Percentiles rank a stretch among this genome's conserved stretches.
These are phyloP conservation scores for Channa striata DNA, from an alignment of 2,797 vertebrate species.

Conservation along the genomic window DNA sequence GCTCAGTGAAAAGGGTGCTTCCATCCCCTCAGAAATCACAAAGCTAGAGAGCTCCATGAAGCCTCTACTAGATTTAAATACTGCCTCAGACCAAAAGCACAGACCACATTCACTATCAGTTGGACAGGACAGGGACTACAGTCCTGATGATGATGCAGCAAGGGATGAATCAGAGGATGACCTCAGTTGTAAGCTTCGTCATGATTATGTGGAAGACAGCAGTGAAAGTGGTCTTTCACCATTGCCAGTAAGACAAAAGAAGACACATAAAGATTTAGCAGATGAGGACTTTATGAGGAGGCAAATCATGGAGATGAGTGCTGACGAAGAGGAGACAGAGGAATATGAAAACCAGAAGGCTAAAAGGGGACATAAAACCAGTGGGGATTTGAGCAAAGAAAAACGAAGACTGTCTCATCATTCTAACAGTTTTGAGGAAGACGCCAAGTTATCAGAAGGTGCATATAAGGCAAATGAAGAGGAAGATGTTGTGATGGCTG, in stretches of 20 bases:
- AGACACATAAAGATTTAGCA: slow-evolving; percentile 85
- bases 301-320: slow-evolving; percentile 99
- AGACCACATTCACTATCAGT: slow-evolving; percentile 95
- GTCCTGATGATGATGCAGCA: slow-evolving; percentile 92
- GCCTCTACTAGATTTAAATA: slow-evolving; percentile 90
- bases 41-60: slow-evolving; percentile 94
- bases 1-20: slow-evolving; percentile 90
- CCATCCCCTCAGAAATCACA: slow-evolving; percentile 93
- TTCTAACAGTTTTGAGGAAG: slow-evolving; percentile 91
- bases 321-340: slow-evolving; percentile 95
- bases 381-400: slow-evolving; percentile 89
- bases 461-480: slow-evolving; percentile 77
- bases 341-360: slow-evolving; percentile 81
- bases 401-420: slow-evolving; percentile 90
- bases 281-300: slow-evolving; percentile 98
- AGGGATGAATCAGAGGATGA: slow-evolving; percentile 93
- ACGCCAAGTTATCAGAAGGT: slow-evolving; percentile 85
- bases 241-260: slow-evolving; percentile 88
- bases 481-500: slow-evolving; percentile 89
- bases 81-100: slow-evolving; percentile 84
- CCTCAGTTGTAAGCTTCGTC: slow-evolving; percentile 95
- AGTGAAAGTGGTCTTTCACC: slow-evolving; percentile 96
- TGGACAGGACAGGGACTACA: slow-evolving; percentile 88
- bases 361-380: slow-evolving; percentile 88
- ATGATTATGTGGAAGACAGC: slow-evolving; percentile 98